A percentile compares a stretch with the other conserved stretches of the same genome.
Conservation (phyloP, 1,140 invertebrate species). For the Ceratitis capitata region DNA sequence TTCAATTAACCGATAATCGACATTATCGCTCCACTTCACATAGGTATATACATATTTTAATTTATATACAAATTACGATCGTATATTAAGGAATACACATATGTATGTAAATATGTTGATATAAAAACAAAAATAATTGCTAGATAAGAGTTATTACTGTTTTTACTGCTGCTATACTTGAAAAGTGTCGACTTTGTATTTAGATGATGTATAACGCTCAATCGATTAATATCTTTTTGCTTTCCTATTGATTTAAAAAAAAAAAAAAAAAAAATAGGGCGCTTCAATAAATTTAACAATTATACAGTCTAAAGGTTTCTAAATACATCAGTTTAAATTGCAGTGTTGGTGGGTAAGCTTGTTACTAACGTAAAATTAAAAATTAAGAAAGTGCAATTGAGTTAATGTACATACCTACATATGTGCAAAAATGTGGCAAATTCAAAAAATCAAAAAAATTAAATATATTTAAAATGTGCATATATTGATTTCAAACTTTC, state of each 20-base stretch:
- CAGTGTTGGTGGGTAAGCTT: too few species aligned
- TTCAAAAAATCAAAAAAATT: too few species aligned
- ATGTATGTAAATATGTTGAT: background rate
- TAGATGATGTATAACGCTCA: background rate
- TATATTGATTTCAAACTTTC: too few species aligned
- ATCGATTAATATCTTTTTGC: background rate
- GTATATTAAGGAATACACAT: background rate
- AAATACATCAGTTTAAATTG: too few species aligned
- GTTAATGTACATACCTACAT: too few species aligned
- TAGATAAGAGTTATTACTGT: background rate
- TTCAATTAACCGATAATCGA: background rate
- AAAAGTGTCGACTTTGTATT: background rate
- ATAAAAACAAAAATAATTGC: background rate
- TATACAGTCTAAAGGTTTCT: too few species aligned
- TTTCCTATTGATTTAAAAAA: background rate
- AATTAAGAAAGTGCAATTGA: too few species aligned
- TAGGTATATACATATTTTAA: background rate
- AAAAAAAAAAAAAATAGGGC: background rate
- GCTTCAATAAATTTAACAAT: background rate
- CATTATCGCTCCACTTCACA: background rate
- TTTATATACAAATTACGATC: background rate
- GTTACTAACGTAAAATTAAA: too few species aligned
- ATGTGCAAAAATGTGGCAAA: too few species aligned
- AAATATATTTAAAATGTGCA: too few species aligned
- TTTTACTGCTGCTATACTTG: background rate